A percentile compares a stretch with the other conserved stretches of the same genome.
Evolutionary conservation across 1,140 invertebrate genomes (phyloP).

Genomic region (Druon quercuslanigerum): DNA sequence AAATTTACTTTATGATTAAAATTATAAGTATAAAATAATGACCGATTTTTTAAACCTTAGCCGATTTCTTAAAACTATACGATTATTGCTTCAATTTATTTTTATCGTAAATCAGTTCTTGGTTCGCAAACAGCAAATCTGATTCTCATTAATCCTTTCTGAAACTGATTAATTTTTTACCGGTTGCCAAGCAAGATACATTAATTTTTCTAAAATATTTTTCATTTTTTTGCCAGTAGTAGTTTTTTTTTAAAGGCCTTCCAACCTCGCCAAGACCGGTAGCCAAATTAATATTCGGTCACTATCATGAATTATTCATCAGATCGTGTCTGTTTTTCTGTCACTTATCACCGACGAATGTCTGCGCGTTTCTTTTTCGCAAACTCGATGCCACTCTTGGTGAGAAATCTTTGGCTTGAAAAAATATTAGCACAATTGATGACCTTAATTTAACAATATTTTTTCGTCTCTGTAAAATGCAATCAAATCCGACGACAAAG

Average conservation of each 20-base stretch:
- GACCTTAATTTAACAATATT: slow-evolving; percentile 2
- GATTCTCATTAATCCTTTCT: too few species aligned
- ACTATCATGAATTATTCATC: slow-evolving; percentile 24
- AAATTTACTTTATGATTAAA: too few species aligned
- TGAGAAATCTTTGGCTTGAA: slow-evolving; percentile 22
- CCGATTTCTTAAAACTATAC: too few species aligned
- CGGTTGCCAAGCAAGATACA: too few species aligned
- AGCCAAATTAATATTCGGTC: slow-evolving; percentile 29
- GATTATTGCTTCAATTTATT: too few species aligned
- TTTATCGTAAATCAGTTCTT: too few species aligned
- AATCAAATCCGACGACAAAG: not conserved
- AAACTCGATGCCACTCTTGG: not conserved
- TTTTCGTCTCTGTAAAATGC: slow-evolving; percentile 3
- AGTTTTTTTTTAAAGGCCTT: not conserved
- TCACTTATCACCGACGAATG: slow-evolving; percentile 14
- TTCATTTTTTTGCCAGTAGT: not conserved
- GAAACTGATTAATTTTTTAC: too few species aligned
- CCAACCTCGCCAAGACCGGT: slow-evolving; percentile 21
- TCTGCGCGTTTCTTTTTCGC: not conserved
- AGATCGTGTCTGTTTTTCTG: slow-evolving; percentile 28
- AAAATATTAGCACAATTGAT: slow-evolving; percentile 20
- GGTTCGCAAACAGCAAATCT: too few species aligned
- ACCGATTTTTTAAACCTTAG: too few species aligned
- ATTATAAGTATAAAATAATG: too few species aligned
- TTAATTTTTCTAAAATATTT: not conserved